Conservation (phyloP, 2,797 vertebrate species). For the Morelia viridis region DNA sequence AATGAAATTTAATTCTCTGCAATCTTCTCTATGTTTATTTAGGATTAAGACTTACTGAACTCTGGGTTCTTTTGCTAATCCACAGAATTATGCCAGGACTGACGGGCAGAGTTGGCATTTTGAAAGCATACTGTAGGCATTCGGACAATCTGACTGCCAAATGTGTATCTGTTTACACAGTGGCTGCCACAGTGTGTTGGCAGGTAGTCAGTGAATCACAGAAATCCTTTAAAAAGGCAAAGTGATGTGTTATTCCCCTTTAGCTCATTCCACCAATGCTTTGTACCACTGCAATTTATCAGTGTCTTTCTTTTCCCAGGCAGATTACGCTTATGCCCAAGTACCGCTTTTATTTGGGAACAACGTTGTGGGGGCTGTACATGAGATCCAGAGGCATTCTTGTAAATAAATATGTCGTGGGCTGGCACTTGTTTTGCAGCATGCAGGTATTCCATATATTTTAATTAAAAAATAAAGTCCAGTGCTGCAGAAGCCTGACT, state of each 20-base stretch:
- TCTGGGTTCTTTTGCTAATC: not conserved
- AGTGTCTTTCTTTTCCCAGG: not conserved
- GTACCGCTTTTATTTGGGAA: not conserved
- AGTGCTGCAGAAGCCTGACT: not conserved
- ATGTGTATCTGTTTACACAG: not conserved
- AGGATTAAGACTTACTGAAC: not conserved
- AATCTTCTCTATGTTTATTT: not conserved
- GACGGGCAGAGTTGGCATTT: not conserved
- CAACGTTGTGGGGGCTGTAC: not conserved
- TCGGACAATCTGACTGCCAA: not conserved
- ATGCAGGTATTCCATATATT: not conserved
- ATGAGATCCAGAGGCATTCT: not conserved
- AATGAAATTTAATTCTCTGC: not conserved
- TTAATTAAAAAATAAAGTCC: not conserved
- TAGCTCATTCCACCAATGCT: not conserved
- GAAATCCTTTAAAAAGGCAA: not conserved
- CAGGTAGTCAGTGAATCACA: not conserved
- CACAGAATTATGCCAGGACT: not conserved
- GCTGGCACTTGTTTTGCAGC: not conserved
- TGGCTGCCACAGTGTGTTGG: not conserved
- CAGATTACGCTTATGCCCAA: not conserved
- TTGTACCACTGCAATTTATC: not conserved
- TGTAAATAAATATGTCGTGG: not conserved
- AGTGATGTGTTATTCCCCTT: not conserved
- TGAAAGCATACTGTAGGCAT: not conserved